Percentiles rank a stretch among this genome's conserved stretches.
Evolutionary conservation across 1,140 invertebrate genomes (phyloP).

Genomic region (Latrodectus geometricus): DNA sequence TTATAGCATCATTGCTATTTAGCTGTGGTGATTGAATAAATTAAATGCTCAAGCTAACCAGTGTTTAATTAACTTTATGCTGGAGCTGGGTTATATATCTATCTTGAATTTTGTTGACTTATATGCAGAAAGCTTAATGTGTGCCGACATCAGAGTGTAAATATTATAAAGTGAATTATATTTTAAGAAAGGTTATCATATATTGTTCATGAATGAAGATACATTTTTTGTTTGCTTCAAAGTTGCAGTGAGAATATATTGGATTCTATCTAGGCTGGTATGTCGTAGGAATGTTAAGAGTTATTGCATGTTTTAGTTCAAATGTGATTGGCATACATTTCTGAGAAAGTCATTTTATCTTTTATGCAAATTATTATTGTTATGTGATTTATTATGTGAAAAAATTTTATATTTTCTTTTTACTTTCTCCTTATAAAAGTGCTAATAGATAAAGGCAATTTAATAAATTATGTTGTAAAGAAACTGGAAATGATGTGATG

Average conservation of each 20-base stretch:
- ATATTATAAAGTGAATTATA: constrained; percentile 38
- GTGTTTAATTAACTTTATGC: constrained; percentile 5
- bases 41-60: not conserved
- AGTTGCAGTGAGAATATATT: not conserved
- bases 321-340: constrained; percentile 54
- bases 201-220: constrained; percentile 28
- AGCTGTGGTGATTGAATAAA: constrained; percentile 51
- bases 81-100: constrained; percentile 41
- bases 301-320: constrained; percentile 38
- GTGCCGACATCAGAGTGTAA: constrained; percentile 33
- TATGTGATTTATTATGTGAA: constrained; percentile 44
- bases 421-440: constrained; percentile 37
- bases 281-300: constrained; percentile 51
- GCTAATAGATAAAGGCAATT: constrained; percentile 45
- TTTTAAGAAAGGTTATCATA: constrained; percentile 39
- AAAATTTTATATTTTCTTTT: constrained; percentile 59
- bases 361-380: constrained; percentile 50
- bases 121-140: constrained; percentile 28
- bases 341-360: constrained; percentile 44
- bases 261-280: constrained; percentile 50
- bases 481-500: constrained; percentile 35
- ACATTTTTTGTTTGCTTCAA: constrained; percentile 21
- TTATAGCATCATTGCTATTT: constrained; percentile 55
- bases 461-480: constrained; percentile 58
- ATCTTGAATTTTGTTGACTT: constrained; percentile 53